Evolutionary conservation across 2,888 invertebrate species (phyloP), one percentile per base, ranked within the genome.

Genomic region (Drosophila fungiperda): DNA sequence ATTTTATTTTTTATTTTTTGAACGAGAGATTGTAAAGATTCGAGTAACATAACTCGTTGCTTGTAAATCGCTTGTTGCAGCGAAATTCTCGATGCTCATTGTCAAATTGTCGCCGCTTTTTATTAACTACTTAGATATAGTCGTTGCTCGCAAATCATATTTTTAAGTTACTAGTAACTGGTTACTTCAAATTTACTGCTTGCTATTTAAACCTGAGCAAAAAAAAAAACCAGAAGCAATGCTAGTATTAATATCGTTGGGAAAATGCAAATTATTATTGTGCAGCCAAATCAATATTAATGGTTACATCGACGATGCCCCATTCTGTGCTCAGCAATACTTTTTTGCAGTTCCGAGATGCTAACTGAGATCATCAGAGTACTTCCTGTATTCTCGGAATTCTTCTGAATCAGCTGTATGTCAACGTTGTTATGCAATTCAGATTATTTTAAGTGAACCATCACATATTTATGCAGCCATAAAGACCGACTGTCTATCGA

Each of bases 361-460:
- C 49, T 42, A 0, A 58, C 42, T 1, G 69, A 5, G 62, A n/a
- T 70, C 53, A 84, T 26, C 26, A 29, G 29, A 29, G 6, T 29
- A 29, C 29, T 5, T 29, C 29, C 29, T 29, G 29, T 29, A 29
- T 6, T 40, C 4, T 82, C 4, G 3, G 54, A 69, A 0, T 20
- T 20, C 35, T 35, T 23, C 58, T 72, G 15, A n/a, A 69, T 0
- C 17, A 84, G 0, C 2, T 68, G 59, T 9, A 82, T 45, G n/a
- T 42, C 62, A 0, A 40, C 29, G 42, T 87, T 84, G 0, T 32
- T 20, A n/a, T 79, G 81, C 7, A 87, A 53, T 1, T 62, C 33
- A 2, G 89, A 85, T 0, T 57, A 33, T 40, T 83, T 85, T 7
- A 80, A 32, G 1, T 79, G 33, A 5, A 78, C 57, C 50, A 81